A percentile compares a stretch with the other conserved stretches of the same genome.
These are phyloP conservation scores for Pontoporia blainvillei DNA, from an alignment of 2,113 vertebrate genomes.

Conservation along the genomic window DNA sequence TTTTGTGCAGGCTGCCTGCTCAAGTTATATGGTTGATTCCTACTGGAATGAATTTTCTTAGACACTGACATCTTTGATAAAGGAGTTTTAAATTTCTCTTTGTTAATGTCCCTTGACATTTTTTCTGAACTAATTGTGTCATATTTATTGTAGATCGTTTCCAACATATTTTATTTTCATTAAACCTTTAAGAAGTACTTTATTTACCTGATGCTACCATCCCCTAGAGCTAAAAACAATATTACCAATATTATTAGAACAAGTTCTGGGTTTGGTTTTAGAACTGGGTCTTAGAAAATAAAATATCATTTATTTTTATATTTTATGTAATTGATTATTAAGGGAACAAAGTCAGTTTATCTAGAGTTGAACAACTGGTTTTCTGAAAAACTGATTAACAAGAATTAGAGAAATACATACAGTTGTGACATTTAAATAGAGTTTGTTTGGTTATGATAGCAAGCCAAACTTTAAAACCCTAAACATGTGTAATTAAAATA, in stretches of 20 bases:
- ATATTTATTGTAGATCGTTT: neutral
- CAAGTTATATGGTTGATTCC: neutral
- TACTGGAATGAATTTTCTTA: neutral
- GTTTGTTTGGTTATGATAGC: slow-evolving; percentile 66
- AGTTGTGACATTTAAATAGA: slow-evolving; percentile 65
- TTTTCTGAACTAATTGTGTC: neutral
- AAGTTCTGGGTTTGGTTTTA: neutral
- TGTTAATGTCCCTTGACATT: neutral
- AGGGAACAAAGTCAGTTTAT: slow-evolving; percentile 12
- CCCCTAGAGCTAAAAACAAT: neutral
- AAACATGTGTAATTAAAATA: slow-evolving; percentile 84
- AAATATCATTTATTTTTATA: slow-evolving; percentile 10
- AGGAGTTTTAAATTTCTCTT: neutral
- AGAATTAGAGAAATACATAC: slow-evolving; percentile 22
- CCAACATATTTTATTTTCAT: neutral
- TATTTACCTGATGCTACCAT: neutral
- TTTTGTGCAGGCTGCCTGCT: neutral
- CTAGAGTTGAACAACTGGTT: slow-evolving; percentile 2
- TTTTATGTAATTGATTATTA: slow-evolving; percentile 51
- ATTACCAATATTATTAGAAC: neutral
- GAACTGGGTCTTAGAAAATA: neutral
- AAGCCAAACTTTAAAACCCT: slow-evolving; percentile 72
- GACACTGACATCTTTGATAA: neutral
- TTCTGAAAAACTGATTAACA: slow-evolving; percentile 44
- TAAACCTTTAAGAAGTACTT: neutral